phyloP scores from a whole-genome alignment of 2,797 vertebrate species.

The Anisognathus igniventris region DNA sequence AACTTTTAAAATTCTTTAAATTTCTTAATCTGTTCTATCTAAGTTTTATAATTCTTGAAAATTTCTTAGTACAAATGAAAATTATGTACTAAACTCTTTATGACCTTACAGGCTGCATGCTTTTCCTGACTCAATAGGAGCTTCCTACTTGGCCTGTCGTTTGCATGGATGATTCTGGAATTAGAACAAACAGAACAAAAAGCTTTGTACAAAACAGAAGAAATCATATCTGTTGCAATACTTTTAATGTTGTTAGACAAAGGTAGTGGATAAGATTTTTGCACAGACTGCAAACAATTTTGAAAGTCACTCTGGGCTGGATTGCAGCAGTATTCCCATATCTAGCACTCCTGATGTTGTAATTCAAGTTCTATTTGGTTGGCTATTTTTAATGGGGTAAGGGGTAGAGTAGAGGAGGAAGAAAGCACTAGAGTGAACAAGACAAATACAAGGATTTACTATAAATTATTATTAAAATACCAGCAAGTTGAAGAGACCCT shows the following conservation, averaged over 20 bases:
- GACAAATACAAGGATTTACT: neutral
- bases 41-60: neutral
- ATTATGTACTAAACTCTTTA: neutral
- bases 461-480: neutral
- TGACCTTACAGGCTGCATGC: neutral
- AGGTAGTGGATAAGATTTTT: neutral
- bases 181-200: neutral
- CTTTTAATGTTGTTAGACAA: neutral
- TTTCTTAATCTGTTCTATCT: neutral
- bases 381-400: neutral
- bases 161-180: neutral
- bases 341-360: neutral
- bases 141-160: neutral
- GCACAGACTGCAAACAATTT: neutral
- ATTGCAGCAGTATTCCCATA: neutral
- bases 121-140: neutral
- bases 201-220: neutral
- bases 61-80: neutral
- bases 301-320: neutral
- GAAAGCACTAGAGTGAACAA: neutral
- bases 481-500: neutral
- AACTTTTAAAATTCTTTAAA: neutral
- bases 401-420: neutral
- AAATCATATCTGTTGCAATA: neutral
- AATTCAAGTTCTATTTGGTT: neutral